Percentiles rank a stretch among this genome's conserved stretches.
These are phyloP conservation scores for Eueremaeus valkanovi DNA, from an alignment of 2,888 invertebrate species.

Conservation along the genomic window DNA sequence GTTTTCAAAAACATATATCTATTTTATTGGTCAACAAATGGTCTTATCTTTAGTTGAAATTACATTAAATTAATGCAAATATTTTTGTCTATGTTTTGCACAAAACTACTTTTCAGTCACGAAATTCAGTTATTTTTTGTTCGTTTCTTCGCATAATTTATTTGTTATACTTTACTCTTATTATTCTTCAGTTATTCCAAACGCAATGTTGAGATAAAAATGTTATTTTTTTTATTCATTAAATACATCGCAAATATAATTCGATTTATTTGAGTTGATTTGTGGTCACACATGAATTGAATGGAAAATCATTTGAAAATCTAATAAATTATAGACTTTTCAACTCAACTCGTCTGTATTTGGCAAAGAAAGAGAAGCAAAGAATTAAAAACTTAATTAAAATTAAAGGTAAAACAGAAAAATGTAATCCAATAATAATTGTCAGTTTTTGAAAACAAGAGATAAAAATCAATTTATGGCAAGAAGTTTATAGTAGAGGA, in stretches of 20 bases:
- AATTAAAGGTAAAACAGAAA: background rate
- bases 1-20: too few relatives aligned
- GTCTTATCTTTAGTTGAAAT: too few relatives aligned
- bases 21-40: too few relatives aligned
- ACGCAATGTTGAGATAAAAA: background rate
- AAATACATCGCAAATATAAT: background rate
- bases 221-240: background rate
- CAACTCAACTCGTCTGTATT: too few relatives aligned
- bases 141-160: constrained; percentile 10
- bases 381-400: background rate
- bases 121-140: background rate
- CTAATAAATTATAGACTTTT: too few relatives aligned
- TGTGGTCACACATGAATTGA: background rate
- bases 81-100: background rate
- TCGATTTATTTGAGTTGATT: background rate
- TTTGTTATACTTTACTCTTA: background rate
- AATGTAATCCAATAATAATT: background rate
- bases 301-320: background rate
- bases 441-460: background rate
- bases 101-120: background rate
- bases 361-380: too few relatives aligned
- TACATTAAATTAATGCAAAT: too few relatives aligned
- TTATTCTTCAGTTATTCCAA: background rate
- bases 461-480: too few relatives aligned
- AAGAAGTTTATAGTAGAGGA: too few relatives aligned